Evolutionary conservation across 2,888 invertebrate genomes (phyloP).

Genomic region (Fragum whitleyi): DNA sequence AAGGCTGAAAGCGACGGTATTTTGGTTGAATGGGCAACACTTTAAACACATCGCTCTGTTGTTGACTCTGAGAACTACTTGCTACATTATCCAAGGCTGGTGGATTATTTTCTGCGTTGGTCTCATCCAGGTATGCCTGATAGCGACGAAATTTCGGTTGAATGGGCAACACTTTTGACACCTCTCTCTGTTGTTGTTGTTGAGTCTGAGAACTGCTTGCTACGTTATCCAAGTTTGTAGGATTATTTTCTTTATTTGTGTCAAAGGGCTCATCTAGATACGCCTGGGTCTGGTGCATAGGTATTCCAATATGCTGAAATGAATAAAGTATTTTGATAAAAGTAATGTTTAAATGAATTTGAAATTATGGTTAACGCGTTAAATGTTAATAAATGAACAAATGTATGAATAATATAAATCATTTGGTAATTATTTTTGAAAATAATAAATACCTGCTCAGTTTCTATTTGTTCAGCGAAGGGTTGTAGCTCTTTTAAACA

Average conservation of each 20-base stretch:
- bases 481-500: slow-evolving; percentile 10
- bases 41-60: too few relatives aligned
- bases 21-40: not conserved
- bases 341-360: not conserved
- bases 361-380: too few relatives aligned
- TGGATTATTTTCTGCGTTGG: too few relatives aligned
- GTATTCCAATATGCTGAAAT: slow-evolving; percentile 8
- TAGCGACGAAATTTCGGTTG: too few relatives aligned
- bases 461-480: slow-evolving; percentile 22
- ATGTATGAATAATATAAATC: too few relatives aligned
- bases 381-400: too few relatives aligned
- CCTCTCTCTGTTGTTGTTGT: not conserved
- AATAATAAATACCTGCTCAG: slow-evolving; percentile 19
- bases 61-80: too few relatives aligned
- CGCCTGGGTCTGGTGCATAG: not conserved
- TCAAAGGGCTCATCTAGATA: not conserved
- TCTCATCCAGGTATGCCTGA: too few relatives aligned
- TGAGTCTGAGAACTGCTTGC: not conserved
- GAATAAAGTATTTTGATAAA: not conserved
- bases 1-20: slow-evolving; percentile 17
- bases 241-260: not conserved
- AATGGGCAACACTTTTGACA: too few relatives aligned
- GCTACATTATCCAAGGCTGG: too few relatives aligned
- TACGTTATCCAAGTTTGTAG: not conserved
- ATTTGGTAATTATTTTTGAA: too few relatives aligned